Evolutionary conservation across 1,140 invertebrate genomes (phyloP), one percentile per base, ranked within the genome.

Genomic region (Homalodisca vitripennis): DNA sequence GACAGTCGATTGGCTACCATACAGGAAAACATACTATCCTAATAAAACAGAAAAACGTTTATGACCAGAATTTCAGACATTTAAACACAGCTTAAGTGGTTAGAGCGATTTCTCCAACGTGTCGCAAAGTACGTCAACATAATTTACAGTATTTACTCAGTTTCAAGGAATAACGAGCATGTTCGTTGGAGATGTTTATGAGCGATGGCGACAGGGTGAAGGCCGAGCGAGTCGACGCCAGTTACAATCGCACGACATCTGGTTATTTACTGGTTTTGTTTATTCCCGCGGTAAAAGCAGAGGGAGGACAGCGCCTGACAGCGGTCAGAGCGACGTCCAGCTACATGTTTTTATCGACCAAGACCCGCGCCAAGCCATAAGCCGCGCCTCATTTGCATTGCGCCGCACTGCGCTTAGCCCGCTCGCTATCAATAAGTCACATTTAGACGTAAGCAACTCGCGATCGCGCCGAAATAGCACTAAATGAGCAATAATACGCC

Each of bases 221-320:
- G n/a, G n/a, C n/a, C n/a, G n/a, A n/a, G n/a, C 34, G 34, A 41
- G 17, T 6, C 34, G 34, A 41, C 34, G 17, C 34, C 34, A 41
- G 17, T 6, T 41, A 6, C 6, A 41, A 41, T 41, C 34, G 6
- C n/a, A n/a, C n/a, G n/a, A n/a, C n/a, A n/a, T n/a, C n/a, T n/a
- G n/a, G n/a, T 20, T 20, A 51, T 51, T 51, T 51, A 51, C 22
- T 3, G 48, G 48, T 51, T 51, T 51, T 20, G 48, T 51, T 51
- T 51, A 51, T 51, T 51, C 48, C 14, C 22, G 48, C 48, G 48
- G 48, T 20, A 51, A 51, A 51, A 51, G 48, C 48, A 20, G 48
- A n/a, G n/a, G 48, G 48, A 51, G 48, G 48, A 51, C 34, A 17
- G 6, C 17, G 34, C 34, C 17, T 41, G 34, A 41, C 48, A 51